These are phyloP conservation scores for Pterostichus niger DNA, from an alignment of 2,888 invertebrate genomes.

Conservation along the genomic window DNA sequence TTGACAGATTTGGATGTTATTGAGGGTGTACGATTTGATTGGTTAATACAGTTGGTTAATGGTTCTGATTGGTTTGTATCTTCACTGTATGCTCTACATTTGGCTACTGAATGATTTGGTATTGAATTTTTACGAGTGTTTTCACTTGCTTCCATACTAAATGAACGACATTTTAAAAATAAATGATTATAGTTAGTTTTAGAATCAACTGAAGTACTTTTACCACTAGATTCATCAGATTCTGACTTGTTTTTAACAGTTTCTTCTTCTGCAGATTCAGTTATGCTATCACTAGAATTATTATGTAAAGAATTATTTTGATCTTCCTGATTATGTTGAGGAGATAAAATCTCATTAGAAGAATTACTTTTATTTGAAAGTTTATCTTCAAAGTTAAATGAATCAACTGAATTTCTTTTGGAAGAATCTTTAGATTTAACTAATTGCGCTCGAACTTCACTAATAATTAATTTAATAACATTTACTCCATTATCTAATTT, in stretches of 20 bases:
- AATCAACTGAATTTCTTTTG: constrained; percentile 46
- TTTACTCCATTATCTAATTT: constrained; percentile 60
- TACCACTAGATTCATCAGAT: constrained; percentile 45
- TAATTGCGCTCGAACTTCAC: constrained; percentile 71
- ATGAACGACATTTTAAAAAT: constrained; percentile 64
- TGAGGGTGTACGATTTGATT: constrained; percentile 68
- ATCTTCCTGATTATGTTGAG: constrained; percentile 17
- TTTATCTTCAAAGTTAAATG: constrained; percentile 56
- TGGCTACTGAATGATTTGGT: neutral
- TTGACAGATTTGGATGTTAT: constrained; percentile 32
- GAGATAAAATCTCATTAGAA: constrained; percentile 9
- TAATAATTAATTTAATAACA: constrained; percentile 72
- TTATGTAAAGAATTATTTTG: constrained; percentile 26
- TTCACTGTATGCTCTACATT: constrained; percentile 37
- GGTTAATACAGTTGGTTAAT: neutral
- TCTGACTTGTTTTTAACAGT: constrained; percentile 49
- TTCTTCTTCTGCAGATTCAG: constrained; percentile 52
- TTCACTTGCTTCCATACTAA: constrained; percentile 61
- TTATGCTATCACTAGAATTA: constrained; percentile 54
- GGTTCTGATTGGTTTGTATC: constrained; percentile 3
- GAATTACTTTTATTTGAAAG: constrained; percentile 56
- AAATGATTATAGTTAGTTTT: constrained; percentile 31
- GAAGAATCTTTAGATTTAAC: constrained; percentile 67
- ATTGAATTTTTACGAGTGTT: constrained; percentile 24
- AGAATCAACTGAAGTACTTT: constrained; percentile 21